Evolutionary conservation across 2,113 vertebrate genomes (phyloP), one percentile per base, ranked within the genome.

Genomic region (Gobiocypris rarus): DNA sequence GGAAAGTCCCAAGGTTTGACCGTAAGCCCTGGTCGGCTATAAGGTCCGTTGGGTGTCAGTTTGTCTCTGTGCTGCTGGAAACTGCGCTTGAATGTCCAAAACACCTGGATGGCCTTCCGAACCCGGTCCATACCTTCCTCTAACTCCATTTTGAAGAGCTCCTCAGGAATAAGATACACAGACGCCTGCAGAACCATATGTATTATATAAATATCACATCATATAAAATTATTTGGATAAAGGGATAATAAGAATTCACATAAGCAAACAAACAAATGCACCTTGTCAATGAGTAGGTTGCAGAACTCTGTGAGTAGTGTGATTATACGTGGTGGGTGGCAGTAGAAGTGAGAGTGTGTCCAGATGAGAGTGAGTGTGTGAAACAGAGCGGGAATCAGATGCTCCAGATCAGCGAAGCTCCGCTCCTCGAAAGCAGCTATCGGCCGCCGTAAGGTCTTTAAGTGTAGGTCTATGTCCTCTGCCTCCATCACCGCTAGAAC

Each of bases 311-410:
- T 91, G 84, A 97, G 89, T 80, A 96, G 94, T 81, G 96, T 93
- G 90, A 95, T 93, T 85, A 93, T 94, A 88, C 94, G 94, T 48
- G 90, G 89, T 74, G 94, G 94, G 86, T 89, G 91, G 89, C 95
- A 95, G 84, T 91, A 94, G 89, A 93, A 88, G 82, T 89, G 93
- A 87, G 97, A 98, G 89, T 88, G 88, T 81, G 93, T 96, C 97
- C 97, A 99, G 92, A 95, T 92, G 87, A 97, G 96, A 90, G 97
- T 96, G 82, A 99, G 96, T 67, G 95, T 91, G 91, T 94, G 95
- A 92, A 95, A 97, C 89, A 96, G 90, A 78, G 94, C 92, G 59
- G 92, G 92, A 87, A 95, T 91, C 74, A 97, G 93, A 87, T 79
- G 11, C 83, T 96, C 93, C 75, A 90, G 71, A 24, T 92, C 89